These are phyloP conservation scores for Zaprionus taronus DNA, from an alignment of 1,140 invertebrate genomes.

Conservation along the genomic window DNA sequence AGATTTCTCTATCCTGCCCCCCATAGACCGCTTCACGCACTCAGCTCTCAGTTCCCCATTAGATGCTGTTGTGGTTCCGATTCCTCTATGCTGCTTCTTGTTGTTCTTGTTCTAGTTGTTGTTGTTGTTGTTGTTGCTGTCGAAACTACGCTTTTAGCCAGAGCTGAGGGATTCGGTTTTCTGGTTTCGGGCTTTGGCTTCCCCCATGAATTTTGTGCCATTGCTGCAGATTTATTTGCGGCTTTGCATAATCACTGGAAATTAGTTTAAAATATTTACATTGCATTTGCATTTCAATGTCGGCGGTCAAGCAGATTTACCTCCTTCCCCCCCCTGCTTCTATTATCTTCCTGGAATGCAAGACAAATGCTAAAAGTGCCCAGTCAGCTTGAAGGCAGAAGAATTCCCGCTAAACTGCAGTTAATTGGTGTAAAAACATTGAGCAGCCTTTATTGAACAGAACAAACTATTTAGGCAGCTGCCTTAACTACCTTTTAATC, in stretches of 20 bases:
- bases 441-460: background rate
- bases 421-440: background rate
- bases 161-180: conserved; percentile 41
- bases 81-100: conserved; percentile 1
- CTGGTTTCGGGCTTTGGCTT: conserved; percentile 37
- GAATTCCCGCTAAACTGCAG: background rate
- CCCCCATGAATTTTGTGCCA: conserved; percentile 50
- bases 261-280: conserved; percentile 82
- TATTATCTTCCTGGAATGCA: background rate
- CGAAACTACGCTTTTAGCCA: conserved; percentile 16
- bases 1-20: background rate
- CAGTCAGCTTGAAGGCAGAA: background rate
- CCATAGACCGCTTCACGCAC: conserved; percentile 39
- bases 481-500: too few relatives aligned
- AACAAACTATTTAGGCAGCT: background rate
- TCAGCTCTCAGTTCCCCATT: conserved; percentile 37
- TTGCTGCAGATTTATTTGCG: conserved; percentile 81
- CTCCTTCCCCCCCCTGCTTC: background rate
- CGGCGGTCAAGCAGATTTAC: conserved; percentile 44
- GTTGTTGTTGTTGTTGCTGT: background rate
- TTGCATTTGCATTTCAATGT: conserved; percentile 78
- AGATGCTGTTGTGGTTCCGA: conserved; percentile 34
- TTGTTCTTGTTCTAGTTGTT: conserved; percentile 1
- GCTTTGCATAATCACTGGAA: conserved; percentile 81
- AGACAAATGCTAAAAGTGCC: background rate